phyloP scores from a whole-genome alignment of 2,888 invertebrate species.

The Bombylius discolor region DNA sequence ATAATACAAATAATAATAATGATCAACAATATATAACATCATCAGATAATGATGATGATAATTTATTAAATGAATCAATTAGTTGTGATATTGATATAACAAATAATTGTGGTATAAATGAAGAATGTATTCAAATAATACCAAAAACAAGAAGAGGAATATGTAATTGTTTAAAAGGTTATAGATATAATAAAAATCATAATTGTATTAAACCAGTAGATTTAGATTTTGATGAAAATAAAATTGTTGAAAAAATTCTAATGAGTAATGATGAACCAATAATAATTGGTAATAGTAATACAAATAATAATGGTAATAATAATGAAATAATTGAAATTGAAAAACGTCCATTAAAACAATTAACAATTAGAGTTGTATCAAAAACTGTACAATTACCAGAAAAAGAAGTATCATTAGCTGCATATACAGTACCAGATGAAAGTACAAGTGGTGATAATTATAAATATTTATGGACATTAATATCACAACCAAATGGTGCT shows the following conservation, averaged over 20 bases:
- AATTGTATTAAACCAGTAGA: slow-evolving; percentile 26
- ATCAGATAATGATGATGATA: slow-evolving; percentile 23
- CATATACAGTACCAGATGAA: slow-evolving; percentile 66
- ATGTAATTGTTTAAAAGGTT: slow-evolving; percentile 59
- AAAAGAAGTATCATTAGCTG: slow-evolving; percentile 70
- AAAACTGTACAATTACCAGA: slow-evolving; percentile 71
- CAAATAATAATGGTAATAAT: slow-evolving; percentile 10
- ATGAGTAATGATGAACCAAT: slow-evolving; percentile 15
- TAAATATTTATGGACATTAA: slow-evolving; percentile 77
- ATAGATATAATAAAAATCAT: slow-evolving; percentile 38
- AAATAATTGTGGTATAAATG: slow-evolving; percentile 47
- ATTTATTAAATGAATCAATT: slow-evolving; percentile 39
- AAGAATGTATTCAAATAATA: slow-evolving; percentile 49
- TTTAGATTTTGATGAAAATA: slow-evolving; percentile 22
- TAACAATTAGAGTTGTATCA: slow-evolving; percentile 61
- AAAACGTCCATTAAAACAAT: slow-evolving; percentile 43
- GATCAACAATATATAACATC: slow-evolving; percentile 18
- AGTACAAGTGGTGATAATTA: slow-evolving; percentile 59
- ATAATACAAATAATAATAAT: slow-evolving; percentile 15
- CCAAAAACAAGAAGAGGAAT: slow-evolving; percentile 50
- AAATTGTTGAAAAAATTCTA: slow-evolving; percentile 16
- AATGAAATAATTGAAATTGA: not conserved
- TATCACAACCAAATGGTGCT: slow-evolving; percentile 71
- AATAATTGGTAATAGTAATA: slow-evolving; percentile 16
- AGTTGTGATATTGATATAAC: slow-evolving; percentile 44